Conservation (phyloP, 2,888 invertebrate species). For the Tetropium fuscum region DNA sequence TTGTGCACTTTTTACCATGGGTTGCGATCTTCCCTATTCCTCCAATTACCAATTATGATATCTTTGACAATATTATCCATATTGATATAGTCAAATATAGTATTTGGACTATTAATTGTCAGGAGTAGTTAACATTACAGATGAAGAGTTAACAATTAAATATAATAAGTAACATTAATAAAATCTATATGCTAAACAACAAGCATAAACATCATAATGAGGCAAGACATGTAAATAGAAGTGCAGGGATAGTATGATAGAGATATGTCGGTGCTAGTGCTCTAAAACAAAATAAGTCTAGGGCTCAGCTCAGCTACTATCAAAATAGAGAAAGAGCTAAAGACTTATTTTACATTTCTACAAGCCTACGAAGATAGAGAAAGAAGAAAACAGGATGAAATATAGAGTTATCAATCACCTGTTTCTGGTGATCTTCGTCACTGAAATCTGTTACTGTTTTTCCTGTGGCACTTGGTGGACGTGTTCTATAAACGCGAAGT, state of each 20-base stretch:
- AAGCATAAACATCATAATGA: constrained; percentile 21
- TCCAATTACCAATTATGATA: too few species aligned
- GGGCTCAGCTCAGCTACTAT: constrained; percentile 1
- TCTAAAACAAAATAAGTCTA: constrained; percentile 54
- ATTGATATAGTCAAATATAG: too few species aligned
- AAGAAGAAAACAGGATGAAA: constrained; percentile 47
- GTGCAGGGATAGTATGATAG: constrained; percentile 62
- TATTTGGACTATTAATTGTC: too few species aligned
- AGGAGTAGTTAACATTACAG: too few species aligned
- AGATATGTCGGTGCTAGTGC: constrained; percentile 66
- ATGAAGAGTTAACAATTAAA: background rate
- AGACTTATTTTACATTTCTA: constrained; percentile 52
- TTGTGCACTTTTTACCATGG: too few species aligned
- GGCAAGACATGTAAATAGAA: constrained; percentile 41
- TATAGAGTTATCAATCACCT: constrained; percentile 57
- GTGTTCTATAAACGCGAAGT: constrained; percentile 54
- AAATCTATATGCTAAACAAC: constrained; percentile 17
- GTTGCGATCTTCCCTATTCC: too few species aligned
- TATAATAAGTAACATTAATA: too few species aligned
- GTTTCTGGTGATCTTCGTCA: constrained; percentile 61
- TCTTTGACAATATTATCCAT: too few species aligned
- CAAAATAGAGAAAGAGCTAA: constrained; percentile 18
- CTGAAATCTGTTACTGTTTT: constrained; percentile 57
- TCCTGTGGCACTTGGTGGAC: constrained; percentile 59
- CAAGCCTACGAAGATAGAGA: constrained; percentile 56